Base-by-base conservation (phyloP, 2,888 invertebrate species). In the Melanostoma mellinum region DNA sequence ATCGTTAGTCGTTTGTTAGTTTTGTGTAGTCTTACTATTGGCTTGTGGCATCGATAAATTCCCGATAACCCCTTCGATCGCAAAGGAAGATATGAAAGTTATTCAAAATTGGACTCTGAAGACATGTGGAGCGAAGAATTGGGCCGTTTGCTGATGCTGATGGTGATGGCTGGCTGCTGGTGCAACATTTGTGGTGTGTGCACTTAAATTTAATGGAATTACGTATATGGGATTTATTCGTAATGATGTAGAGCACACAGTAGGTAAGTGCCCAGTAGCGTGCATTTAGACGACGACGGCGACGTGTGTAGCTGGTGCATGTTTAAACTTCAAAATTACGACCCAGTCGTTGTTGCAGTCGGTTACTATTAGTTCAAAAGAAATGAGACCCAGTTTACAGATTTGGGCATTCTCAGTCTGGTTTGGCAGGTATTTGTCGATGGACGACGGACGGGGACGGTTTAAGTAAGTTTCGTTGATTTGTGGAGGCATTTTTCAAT, bases 201-300 rank as follows among this genome's bases (percentile, higher is more conserved):
- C 86, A 88, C 84, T 84, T 79, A 84, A 84, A 84, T 84, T 84
- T 84, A 84, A 84, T 84, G 84, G 84, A 79, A 84, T 79, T 79
- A 79, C 84, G 77, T 77, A 69, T 71, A 77, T 72, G 78, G 82
- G 60, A 56, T 71, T 67, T 84, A 71, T 67, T 79, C 84, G 84
- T 78, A 84, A 74, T 84, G 84, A 84, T 84, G 78, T 84, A 67
- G 84, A 75, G 82, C 73, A 79, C 32, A 46, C 46, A 38, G 30
- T 10, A 3, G 32, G 30, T 63, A 40, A 36, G 38, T 53, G 42
- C 10, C 32, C 50, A 8, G 44, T 48, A 32, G 60, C 60, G 52
- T 32, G 46, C 61, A 48, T 53, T 8, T 50, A n/a, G 38, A 63
- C 36, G 63, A 63, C 48, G 46, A 36, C 36, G 8, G 30, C n/a